phyloP scores from a whole-genome alignment of 2,888 invertebrate genomes.

The Endomychus coccineus region DNA sequence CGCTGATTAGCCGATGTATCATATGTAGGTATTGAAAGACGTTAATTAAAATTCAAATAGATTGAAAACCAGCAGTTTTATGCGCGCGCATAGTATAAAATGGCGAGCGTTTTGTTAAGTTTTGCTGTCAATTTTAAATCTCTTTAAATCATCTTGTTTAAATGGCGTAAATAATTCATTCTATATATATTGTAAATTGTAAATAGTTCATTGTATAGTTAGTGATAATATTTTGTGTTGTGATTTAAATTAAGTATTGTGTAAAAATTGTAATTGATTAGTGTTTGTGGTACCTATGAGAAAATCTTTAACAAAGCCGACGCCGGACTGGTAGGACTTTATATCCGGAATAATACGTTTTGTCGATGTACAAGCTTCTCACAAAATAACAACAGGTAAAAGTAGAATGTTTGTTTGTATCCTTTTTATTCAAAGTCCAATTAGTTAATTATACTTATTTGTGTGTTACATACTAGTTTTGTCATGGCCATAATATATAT shows the following conservation, averaged over 20 bases:
- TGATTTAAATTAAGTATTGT: slow-evolving; percentile 40
- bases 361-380: slow-evolving; percentile 37
- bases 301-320: slow-evolving; percentile 51
- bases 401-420: slow-evolving; percentile 13
- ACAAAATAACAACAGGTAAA: slow-evolving; percentile 38
- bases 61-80: too few species aligned
- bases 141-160: slow-evolving; percentile 57
- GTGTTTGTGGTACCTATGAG: slow-evolving; percentile 55
- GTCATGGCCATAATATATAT: too few species aligned
- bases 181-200: slow-evolving; percentile 63
- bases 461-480: too few species aligned
- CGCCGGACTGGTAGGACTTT: slow-evolving; percentile 52
- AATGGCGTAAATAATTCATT: slow-evolving; percentile 59
- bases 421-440: slow-evolving; percentile 7
- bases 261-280: slow-evolving; percentile 50
- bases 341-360: slow-evolving; percentile 44
- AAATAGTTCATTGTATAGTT: slow-evolving; percentile 67
- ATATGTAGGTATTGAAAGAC: too few species aligned
- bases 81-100: slow-evolving; percentile 38
- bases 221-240: slow-evolving; percentile 60
- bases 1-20: too few species aligned
- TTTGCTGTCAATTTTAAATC: slow-evolving; percentile 45
- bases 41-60: too few species aligned
- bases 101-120: slow-evolving; percentile 43
- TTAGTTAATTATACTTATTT: too few species aligned